phyloP scores from a whole-genome alignment of 2,797 vertebrate species.

The Nyctibius grandis region DNA sequence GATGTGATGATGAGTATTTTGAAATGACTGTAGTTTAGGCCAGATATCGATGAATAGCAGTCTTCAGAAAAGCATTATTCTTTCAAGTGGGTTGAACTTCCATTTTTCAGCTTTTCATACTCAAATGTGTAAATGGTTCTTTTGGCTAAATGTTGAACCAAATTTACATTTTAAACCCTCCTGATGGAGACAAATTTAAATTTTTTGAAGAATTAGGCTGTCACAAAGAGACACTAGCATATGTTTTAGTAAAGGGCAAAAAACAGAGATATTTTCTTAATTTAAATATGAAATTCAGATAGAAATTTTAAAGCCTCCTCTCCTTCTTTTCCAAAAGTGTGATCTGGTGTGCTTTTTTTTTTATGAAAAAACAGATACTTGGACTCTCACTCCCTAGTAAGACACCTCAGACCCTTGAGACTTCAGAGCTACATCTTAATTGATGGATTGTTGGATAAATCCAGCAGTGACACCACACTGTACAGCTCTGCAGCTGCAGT shows the following conservation, averaged over 20 bases:
- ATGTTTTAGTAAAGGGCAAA: not conserved
- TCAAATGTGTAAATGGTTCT: constrained; percentile 17
- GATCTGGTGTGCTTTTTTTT: not conserved
- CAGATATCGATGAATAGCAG: not conserved
- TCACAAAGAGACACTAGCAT: not conserved
- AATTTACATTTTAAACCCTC: constrained; percentile 7
- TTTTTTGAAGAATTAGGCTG: constrained; percentile 5
- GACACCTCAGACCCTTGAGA: not conserved
- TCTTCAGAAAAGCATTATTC: constrained; percentile 10
- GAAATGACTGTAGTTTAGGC: not conserved
- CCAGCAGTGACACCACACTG: not conserved
- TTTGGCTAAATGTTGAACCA: constrained; percentile 23
- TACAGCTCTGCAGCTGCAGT: not conserved
- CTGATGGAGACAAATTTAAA: not conserved
- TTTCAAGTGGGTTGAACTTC: constrained; percentile 18
- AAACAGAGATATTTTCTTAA: not conserved
- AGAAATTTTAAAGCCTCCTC: not conserved
- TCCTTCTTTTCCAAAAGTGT: not conserved
- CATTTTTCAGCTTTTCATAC: not conserved
- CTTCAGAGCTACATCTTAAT: not conserved
- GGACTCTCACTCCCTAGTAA: not conserved
- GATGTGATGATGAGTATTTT: not conserved
- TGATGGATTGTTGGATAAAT: not conserved
- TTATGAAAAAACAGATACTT: not conserved
- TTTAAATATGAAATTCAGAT: not conserved